phyloP scores from a whole-genome alignment of 2,113 vertebrate species.

The Sinocyclocheilus anshuiensis region DNA sequence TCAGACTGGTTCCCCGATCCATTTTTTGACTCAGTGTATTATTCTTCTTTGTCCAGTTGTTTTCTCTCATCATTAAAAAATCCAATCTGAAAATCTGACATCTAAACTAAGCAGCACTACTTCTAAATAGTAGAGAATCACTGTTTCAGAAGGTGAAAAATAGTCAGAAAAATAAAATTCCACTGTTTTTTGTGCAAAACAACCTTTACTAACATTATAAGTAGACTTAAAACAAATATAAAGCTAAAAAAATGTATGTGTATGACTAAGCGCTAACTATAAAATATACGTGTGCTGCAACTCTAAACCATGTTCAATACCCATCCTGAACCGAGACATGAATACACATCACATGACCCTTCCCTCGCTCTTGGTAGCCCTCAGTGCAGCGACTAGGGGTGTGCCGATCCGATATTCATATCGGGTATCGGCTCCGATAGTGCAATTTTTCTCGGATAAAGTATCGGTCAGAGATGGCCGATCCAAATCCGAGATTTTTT shows the following conservation, averaged over 20 bases:
- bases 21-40: no score
- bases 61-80: neutral
- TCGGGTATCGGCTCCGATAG: no score
- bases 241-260: neutral
- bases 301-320: neutral
- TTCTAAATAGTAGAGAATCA: neutral
- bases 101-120: neutral
- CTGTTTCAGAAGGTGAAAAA: neutral
- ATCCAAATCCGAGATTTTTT: no score
- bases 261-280: neutral
- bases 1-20: neutral
- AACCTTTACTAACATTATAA: constrained; percentile 4
- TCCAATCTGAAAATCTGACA: neutral
- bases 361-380: neutral
- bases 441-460: no score
- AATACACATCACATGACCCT: constrained; percentile 22
- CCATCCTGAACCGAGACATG: constrained; percentile 29
- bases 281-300: neutral
- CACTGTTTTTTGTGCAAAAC: neutral
- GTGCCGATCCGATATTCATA: no score
- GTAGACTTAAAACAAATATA: neutral
- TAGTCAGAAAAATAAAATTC: neutral
- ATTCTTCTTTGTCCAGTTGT: neutral
- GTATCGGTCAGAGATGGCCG: no score
- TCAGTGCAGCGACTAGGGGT: constrained; percentile 55